Evolutionary conservation across 2,888 invertebrate species (phyloP), one percentile per base, ranked within the genome.

Genomic region (Seladonia tumulorum): DNA sequence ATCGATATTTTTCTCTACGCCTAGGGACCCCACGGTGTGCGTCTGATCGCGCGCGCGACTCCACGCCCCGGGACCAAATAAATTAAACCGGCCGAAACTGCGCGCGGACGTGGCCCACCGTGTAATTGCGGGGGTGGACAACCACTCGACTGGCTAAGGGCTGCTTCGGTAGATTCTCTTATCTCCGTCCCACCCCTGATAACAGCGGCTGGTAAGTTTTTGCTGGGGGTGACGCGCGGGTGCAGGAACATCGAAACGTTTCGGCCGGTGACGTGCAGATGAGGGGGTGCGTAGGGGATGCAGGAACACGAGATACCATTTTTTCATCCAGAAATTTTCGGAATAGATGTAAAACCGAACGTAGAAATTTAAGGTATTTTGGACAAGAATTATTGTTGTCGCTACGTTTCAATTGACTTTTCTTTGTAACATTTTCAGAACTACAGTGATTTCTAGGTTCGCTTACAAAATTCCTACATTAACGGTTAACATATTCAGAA

Each of bases 1-100:
- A 86, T 87, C 90, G 91, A 90, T 90, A 91, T 91, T 90, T 88
- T 90, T 86, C 84, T 76, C 29, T 18, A 60, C 22, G 60, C 72
- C 87, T 78, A 83, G 90, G 86, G 88, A 86, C 77, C 76, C 84
- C 73, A 82, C 35, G 66, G 87, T 80, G 79, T 76, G 53, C 10
- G 53, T 53, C 66, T 29, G 79, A 89, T 83, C 82, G 63, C 79
- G 79, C 70, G 63, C 14, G 25, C 29, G 80, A 66, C 72, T 47
- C 73, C 79, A 75, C 82, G 79, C 63, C 85, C 53, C 53, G 35
- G 42, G 81, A 60, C 60, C 83, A 88, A 88, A 89, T 89, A 89
- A 88, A 90, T 90, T 89, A 90, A 90, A 86, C 87, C 87, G 18
- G 53, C 39, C 74, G 83, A 81, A 82, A 89, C 81, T n/a, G n/a